phyloP scores from a whole-genome alignment of 2,888 invertebrate species.

The Drosophila affinis region DNA sequence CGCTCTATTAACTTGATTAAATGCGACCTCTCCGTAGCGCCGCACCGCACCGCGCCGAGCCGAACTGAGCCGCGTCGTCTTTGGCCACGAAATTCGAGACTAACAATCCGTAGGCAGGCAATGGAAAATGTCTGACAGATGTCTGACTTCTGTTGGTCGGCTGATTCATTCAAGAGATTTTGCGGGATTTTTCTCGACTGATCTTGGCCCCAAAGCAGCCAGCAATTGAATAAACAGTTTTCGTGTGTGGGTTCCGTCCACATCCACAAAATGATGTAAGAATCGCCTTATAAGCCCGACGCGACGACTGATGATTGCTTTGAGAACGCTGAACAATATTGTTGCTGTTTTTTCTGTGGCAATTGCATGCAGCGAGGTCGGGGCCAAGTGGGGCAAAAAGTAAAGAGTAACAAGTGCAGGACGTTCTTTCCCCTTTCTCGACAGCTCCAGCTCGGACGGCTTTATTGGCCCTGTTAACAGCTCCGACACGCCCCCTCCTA shows the following conservation, averaged over 20 bases:
- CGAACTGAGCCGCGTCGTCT: background rate
- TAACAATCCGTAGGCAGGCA: slow-evolving; percentile 50
- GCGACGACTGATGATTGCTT: slow-evolving; percentile 17
- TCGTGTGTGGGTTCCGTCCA: slow-evolving; percentile 30
- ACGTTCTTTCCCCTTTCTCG: slow-evolving; percentile 3
- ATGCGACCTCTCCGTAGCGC: slow-evolving; percentile 47
- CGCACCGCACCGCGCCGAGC: too few species aligned
- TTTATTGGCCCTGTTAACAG: slow-evolving; percentile 51
- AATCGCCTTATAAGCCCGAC: slow-evolving; percentile 37
- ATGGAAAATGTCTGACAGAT: slow-evolving; percentile 39
- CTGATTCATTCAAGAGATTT: slow-evolving; percentile 31
- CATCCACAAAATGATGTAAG: slow-evolving; percentile 39
- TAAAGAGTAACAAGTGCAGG: slow-evolving; percentile 13
- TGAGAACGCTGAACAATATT: background rate
- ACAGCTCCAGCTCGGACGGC: slow-evolving; percentile 15
- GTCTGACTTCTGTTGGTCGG: slow-evolving; percentile 35
- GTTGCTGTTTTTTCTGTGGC: background rate
- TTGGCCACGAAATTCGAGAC: slow-evolving; percentile 38
- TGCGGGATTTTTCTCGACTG: slow-evolving; percentile 27
- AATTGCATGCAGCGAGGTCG: slow-evolving; percentile 31
- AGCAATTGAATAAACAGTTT: slow-evolving; percentile 24
- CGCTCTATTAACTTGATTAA: slow-evolving; percentile 59
- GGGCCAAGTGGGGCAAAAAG: background rate
- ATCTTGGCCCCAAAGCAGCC: slow-evolving; percentile 41
- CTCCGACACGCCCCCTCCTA: slow-evolving; percentile 33